These are phyloP conservation scores for Drosophila elegans DNA, from an alignment of 1,140 invertebrate genomes.

Conservation along the genomic window DNA sequence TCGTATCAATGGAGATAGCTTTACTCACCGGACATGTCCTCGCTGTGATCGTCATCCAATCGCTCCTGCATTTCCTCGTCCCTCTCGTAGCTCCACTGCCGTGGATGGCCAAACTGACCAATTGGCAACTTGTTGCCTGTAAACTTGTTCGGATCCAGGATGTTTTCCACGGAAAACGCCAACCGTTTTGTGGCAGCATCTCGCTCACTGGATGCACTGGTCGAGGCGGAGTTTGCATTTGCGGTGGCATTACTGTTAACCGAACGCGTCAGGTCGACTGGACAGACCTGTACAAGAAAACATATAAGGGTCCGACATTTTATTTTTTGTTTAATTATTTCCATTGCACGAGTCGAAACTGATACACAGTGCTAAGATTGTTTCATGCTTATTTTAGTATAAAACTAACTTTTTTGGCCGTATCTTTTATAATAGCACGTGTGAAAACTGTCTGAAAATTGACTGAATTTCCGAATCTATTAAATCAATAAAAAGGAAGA, in stretches of 20 bases:
- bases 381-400: too few species aligned
- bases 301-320: neutral
- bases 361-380: too few species aligned
- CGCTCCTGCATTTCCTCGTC: conserved; percentile 84
- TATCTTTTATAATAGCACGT: too few species aligned
- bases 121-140: conserved; percentile 87
- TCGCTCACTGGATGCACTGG: conserved; percentile 70
- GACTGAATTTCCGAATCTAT: too few species aligned
- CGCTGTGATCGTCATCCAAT: conserved; percentile 83
- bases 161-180: conserved; percentile 96
- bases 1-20: neutral
- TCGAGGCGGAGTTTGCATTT: conserved; percentile 59
- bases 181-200: conserved; percentile 85
- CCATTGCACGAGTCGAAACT: too few species aligned
- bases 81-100: conserved; percentile 86
- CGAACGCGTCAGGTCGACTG: conserved; percentile 84
- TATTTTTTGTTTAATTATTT: too few species aligned
- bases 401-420: too few species aligned
- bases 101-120: conserved; percentile 57
- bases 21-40: conserved; percentile 84
- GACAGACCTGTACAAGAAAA: conserved; percentile 64
- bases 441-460: too few species aligned
- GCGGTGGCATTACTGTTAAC: conserved; percentile 56
- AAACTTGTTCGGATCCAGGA: conserved; percentile 95
- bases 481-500: too few species aligned